phyloP scores from a whole-genome alignment of 1,140 invertebrate species.

The Periplaneta americana region DNA sequence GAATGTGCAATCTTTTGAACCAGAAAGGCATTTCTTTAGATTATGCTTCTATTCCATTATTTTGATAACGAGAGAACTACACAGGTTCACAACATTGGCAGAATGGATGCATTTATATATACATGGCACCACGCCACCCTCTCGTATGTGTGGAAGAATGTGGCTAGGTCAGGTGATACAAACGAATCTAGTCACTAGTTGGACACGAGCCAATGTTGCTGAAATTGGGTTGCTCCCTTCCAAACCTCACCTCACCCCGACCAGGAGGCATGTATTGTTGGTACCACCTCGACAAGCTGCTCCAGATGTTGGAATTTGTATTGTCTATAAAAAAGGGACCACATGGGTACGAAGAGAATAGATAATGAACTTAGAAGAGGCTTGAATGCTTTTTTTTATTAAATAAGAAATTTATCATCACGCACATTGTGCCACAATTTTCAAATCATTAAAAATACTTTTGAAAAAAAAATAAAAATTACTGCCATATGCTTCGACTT shows the following conservation, averaged over 20 bases:
- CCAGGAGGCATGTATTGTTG: neutral
- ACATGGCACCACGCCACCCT: neutral
- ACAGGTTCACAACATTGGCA: neutral
- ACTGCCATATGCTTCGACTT: neutral
- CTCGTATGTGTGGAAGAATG: neutral
- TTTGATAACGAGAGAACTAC: neutral
- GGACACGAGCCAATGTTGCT: neutral
- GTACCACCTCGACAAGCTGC: neutral
- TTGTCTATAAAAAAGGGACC: neutral
- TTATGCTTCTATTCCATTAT: neutral
- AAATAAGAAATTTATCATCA: neutral
- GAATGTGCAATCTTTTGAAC: neutral
- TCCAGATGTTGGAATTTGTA: neutral
- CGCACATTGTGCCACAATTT: neutral
- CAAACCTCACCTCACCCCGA: too few species aligned
- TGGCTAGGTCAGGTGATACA: neutral
- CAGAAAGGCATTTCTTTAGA: neutral
- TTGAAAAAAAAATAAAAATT: neutral
- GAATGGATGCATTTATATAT: neutral
- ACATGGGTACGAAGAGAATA: neutral
- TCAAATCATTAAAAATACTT: neutral
- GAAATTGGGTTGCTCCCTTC: neutral
- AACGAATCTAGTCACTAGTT: neutral
- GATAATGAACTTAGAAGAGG: neutral
- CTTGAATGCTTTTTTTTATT: neutral